Evolutionary conservation across 2,888 invertebrate genomes (phyloP), one percentile per base, ranked within the genome.

Genomic region (Diplazon laetatorius): DNA sequence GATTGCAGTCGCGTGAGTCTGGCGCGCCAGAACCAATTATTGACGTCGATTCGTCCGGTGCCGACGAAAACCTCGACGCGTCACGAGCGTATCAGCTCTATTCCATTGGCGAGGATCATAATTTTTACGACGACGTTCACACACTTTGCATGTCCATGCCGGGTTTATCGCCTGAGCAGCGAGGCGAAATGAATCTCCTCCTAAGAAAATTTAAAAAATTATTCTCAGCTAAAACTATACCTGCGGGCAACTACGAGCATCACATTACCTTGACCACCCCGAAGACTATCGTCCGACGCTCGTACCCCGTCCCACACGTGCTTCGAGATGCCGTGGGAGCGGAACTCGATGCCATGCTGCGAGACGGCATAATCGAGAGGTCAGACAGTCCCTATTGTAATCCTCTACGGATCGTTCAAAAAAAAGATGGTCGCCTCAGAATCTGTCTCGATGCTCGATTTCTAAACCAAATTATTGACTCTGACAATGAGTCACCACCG

Each of bases 391-490:
- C 81, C 0, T 87, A 81, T 77, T 78, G 83, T 6, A 86, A 85
- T 66, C 88, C 88, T 1, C 62, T 87, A 42, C 83, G 86, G 3
- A 84, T 84, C 10, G 84, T 84, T 0, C 42, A 82, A 37, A 88
- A 87, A 68, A 87, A 87, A 44, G 84, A 87, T 57, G 85, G 85
- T 0, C 63, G 82, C 5, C 72, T 88, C 1, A 72, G 88, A 8
- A 79, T 88, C 44, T 86, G 88, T 77, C 69, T 87, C 25, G 87
- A 88, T 76, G 87, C 87, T 0, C 57, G 88, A 2, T 39, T 39
- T 9, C 30, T 30, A 2, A 30, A 30, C 30, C 30, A 30, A 30
- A 30, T 30, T 30, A 30, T 30, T 30, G 30, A 30, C 6, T 2
- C 30, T 2, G 30, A 30, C 30, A 30, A 30, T 6, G 30, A 30